These are phyloP conservation scores for Antedon mediterranea DNA, from an alignment of 53 echinoderm and acorn worm genomes.

Conservation along the genomic window DNA sequence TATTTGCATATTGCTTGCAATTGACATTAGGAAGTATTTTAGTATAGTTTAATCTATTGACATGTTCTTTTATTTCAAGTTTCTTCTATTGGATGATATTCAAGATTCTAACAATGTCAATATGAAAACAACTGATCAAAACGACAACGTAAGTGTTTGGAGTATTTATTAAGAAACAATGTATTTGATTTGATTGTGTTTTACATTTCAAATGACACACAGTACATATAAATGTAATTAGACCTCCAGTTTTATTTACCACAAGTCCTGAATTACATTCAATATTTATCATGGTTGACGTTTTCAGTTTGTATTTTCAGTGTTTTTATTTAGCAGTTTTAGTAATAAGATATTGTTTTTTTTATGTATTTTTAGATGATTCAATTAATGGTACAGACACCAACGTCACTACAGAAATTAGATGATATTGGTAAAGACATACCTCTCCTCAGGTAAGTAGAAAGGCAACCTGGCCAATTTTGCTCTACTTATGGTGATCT, in stretches of 20 bases:
- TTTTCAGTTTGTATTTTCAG: background rate
- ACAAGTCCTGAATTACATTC: no score
- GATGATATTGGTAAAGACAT: conserved; percentile 57
- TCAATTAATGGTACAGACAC: conserved; percentile 32
- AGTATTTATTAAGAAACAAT: no score
- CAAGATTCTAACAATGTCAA: conserved; percentile 59
- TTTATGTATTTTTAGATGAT: conserved; percentile 14
- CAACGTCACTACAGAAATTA: conserved; percentile 55
- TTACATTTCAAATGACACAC: no score
- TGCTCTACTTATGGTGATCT: no score
- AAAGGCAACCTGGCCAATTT: background rate
- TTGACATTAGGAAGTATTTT: no score
- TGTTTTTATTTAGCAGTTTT: conserved; percentile 3
- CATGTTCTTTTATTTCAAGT: conserved; percentile 29
- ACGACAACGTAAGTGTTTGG: conserved; percentile 23
- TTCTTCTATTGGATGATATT: conserved; percentile 64
- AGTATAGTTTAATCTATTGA: no score
- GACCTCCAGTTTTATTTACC: no score
- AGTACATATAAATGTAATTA: no score
- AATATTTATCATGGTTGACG: no score
- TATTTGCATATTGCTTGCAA: no score
- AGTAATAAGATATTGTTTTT: background rate
- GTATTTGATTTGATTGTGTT: no score
- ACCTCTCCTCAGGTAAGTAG: conserved; percentile 66
- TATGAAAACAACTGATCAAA: conserved; percentile 28